Conservation (phyloP, 2,888 invertebrate species). For the Tenthredo notha region DNA sequence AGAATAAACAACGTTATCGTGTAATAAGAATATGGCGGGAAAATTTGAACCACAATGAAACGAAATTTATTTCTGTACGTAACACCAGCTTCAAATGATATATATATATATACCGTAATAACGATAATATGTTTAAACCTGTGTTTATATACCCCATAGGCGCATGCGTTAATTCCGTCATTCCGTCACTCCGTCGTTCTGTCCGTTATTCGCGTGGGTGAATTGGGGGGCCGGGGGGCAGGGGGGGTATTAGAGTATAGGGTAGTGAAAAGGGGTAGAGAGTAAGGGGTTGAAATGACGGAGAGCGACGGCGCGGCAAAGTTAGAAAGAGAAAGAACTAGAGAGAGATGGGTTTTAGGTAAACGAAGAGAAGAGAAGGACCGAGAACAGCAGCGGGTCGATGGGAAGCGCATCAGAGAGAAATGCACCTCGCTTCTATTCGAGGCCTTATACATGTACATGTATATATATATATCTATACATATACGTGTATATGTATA, state of each 20-base stretch:
- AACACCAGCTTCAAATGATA: too few relatives aligned
- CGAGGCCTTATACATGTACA: not conserved
- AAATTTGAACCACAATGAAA: too few relatives aligned
- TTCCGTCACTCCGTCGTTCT: not conserved
- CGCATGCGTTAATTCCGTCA: not conserved
- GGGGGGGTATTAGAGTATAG: not conserved
- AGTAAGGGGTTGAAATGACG: constrained; percentile 54
- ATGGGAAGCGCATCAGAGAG: constrained; percentile 78
- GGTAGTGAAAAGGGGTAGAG: not conserved
- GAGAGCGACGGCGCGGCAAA: constrained; percentile 43
- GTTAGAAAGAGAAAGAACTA: constrained; percentile 42
- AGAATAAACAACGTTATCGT: too few relatives aligned
- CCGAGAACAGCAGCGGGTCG: constrained; percentile 69
- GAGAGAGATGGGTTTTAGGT: constrained; percentile 37
- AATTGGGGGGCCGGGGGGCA: not conserved
- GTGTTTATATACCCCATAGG: not conserved
- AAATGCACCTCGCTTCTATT: constrained; percentile 72
- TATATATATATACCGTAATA: not conserved
- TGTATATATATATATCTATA: not conserved
- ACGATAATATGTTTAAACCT: constrained; percentile 14
- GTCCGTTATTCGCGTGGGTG: constrained; percentile 21
- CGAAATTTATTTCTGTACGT: too few relatives aligned
- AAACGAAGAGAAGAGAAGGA: constrained; percentile 47
- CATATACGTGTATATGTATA: not conserved
- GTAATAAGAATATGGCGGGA: too few relatives aligned